A percentile compares a stretch with the other conserved stretches of the same genome.
phyloP scores from a whole-genome alignment of 2,797 vertebrate genomes.

The Coracias cyanogaster region DNA sequence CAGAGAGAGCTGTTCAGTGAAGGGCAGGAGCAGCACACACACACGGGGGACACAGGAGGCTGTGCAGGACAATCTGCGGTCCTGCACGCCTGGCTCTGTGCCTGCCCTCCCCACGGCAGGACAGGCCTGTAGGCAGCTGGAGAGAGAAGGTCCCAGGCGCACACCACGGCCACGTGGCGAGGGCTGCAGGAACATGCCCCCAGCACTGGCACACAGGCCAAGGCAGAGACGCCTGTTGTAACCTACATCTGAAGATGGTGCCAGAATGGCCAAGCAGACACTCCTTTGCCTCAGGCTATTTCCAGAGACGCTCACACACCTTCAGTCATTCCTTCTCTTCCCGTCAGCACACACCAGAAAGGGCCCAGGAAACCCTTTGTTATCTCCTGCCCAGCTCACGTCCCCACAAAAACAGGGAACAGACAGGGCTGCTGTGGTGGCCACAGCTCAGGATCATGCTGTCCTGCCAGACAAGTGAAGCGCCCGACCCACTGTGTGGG shows the following conservation, averaged over 20 bases:
- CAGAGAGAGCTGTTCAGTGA: neutral
- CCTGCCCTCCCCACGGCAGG: neutral
- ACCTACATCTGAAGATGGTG: neutral
- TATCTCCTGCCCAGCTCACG: neutral
- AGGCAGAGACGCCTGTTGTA: neutral
- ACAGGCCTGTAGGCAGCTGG: neutral
- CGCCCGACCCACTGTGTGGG: neutral
- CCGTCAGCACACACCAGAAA: conserved; percentile 15
- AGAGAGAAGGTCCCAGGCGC: neutral
- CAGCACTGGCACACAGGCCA: neutral
- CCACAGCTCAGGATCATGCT: accelerated
- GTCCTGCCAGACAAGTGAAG: neutral
- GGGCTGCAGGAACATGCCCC: neutral
- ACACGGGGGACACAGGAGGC: accelerated
- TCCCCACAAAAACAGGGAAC: neutral
- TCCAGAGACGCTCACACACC: neutral
- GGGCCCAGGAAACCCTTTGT: conserved; percentile 14
- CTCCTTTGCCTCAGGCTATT: conserved; percentile 30
- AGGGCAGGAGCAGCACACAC: neutral
- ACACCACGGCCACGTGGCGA: neutral
- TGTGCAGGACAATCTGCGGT: neutral
- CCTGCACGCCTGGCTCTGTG: neutral
- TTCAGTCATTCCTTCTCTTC: neutral
- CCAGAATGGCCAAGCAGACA: conserved; percentile 16
- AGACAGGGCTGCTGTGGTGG: neutral